Evolutionary conservation across 1,140 invertebrate genomes (phyloP).

Genomic region (Halictus rubicundus): DNA sequence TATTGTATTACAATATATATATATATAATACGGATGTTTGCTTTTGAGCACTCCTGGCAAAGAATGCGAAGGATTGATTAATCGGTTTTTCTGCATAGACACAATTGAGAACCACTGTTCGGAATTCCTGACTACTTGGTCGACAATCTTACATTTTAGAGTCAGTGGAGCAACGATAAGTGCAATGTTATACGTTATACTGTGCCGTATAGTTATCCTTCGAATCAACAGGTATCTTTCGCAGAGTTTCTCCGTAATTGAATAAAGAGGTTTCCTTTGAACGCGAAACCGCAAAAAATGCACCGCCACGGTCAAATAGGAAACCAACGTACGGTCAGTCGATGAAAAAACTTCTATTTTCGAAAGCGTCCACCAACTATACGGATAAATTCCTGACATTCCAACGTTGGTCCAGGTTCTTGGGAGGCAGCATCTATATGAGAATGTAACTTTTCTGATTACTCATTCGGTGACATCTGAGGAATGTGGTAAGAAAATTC

Average conservation of each 20-base stretch:
- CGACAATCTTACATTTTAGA: conserved; percentile 34
- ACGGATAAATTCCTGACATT: conserved; percentile 55
- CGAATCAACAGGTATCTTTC: conserved; percentile 22
- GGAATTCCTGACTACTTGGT: conserved; percentile 35
- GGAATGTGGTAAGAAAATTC: conserved; percentile 72
- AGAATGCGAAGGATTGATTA: conserved; percentile 23
- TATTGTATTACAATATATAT: no score
- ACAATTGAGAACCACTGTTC: conserved; percentile 13
- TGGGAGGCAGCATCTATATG: conserved; percentile 66
- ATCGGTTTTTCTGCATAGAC: conserved; percentile 16
- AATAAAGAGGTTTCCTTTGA: neutral
- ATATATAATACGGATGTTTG: no score
- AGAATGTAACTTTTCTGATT: conserved; percentile 72
- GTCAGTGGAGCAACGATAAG: conserved; percentile 33
- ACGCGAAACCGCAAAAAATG: neutral
- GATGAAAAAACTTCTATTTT: conserved; percentile 25
- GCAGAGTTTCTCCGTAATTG: neutral
- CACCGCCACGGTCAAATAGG: neutral
- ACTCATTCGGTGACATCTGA: conserved; percentile 73
- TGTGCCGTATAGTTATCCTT: neutral
- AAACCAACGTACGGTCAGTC: neutral
- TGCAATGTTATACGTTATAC: neutral
- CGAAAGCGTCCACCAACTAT: conserved; percentile 27
- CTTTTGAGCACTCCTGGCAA: conserved; percentile 8
- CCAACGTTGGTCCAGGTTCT: conserved; percentile 50